Base-by-base conservation (phyloP, 2,888 invertebrate genomes). In the Tridacna crocea region DNA sequence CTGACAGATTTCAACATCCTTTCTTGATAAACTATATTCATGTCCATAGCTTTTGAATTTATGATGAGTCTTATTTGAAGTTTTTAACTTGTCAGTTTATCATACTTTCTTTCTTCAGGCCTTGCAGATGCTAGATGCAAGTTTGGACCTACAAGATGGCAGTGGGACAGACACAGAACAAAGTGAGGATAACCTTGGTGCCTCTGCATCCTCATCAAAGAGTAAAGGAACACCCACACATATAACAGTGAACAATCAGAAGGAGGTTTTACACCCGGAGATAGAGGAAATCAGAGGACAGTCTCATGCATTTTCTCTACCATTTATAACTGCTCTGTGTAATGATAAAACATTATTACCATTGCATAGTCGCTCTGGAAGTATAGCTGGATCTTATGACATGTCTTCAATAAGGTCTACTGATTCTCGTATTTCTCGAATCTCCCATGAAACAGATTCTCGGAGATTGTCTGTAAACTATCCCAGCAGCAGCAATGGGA, bases 321-420 rank as follows among this genome's bases (percentile, higher is more conserved):
- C 98, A 26, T 95, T 99, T 83, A 98, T 98, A 93, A 97, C 98
- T 82, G 98, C 98, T 19, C 95, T 98, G 89, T 98, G 98, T 95
- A 98, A 98, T 94, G 98, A 98, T 95, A 96, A 97, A 80, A 97
- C 98, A 82, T 96, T 98, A 92, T 95, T 93, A 85, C 87, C 88
- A 22, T 80, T 88, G 47, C 87, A 88, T 76, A 89, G 88, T 78
- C 85, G 84, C 47, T 82, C 88, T 15, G 88, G 88, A 27, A 87
- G 90, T 72, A 84, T 88, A 6, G 82, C 81, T 17, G 88, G 89
- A 61, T 89, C 90, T 0, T 90, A 90, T 63, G 91, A 92, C 75
- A 90, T 89, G 73, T 88, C 90, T 19, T 91, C 91, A 2, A 87
- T 91, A 12, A 84, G 90, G 58, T 92, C 92, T 36, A 90, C 89